Conservation (phyloP, 2,797 vertebrate species). For the Chaetodon trifasciatus region DNA sequence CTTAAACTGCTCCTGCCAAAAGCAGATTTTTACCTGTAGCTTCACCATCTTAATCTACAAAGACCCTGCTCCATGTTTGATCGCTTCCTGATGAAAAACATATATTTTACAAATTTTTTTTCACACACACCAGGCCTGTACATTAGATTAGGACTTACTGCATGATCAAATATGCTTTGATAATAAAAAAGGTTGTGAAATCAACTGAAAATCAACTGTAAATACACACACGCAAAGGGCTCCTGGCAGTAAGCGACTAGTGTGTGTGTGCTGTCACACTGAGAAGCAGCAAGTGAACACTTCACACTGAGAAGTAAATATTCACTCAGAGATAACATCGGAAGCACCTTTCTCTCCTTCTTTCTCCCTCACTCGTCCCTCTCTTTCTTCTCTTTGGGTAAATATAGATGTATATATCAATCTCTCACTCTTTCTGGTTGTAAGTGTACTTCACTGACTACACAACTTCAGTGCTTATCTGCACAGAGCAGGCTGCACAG, state of each 20-base stretch:
- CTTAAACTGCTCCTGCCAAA: slow-evolving; percentile 43
- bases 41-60: slow-evolving; percentile 65
- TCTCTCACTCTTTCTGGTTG: slow-evolving; percentile 56
- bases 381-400: slow-evolving; percentile 59
- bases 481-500: slow-evolving; percentile 70
- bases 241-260: slow-evolving; percentile 21
- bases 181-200: slow-evolving; percentile 43
- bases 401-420: slow-evolving; percentile 64
- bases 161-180: slow-evolving; percentile 60
- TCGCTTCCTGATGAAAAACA: slow-evolving; percentile 59
- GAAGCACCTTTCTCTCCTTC: slow-evolving; percentile 65
- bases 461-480: slow-evolving; percentile 80
- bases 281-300: slow-evolving; percentile 52
- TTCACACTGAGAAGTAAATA: slow-evolving; percentile 75
- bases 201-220: slow-evolving; percentile 26
- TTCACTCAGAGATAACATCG: slow-evolving; percentile 73
- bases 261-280: slow-evolving; percentile 40
- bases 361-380: slow-evolving; percentile 37
- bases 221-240: slow-evolving; percentile 29
- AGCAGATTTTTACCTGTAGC: slow-evolving; percentile 42
- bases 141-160: slow-evolving; percentile 53
- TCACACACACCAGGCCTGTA: slow-evolving; percentile 32
- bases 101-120: slow-evolving; percentile 51
- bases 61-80: slow-evolving; percentile 46
- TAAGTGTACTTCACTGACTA: slow-evolving; percentile 74